phyloP scores from a whole-genome alignment of 2,113 vertebrate species.

The Monopterus albus region DNA sequence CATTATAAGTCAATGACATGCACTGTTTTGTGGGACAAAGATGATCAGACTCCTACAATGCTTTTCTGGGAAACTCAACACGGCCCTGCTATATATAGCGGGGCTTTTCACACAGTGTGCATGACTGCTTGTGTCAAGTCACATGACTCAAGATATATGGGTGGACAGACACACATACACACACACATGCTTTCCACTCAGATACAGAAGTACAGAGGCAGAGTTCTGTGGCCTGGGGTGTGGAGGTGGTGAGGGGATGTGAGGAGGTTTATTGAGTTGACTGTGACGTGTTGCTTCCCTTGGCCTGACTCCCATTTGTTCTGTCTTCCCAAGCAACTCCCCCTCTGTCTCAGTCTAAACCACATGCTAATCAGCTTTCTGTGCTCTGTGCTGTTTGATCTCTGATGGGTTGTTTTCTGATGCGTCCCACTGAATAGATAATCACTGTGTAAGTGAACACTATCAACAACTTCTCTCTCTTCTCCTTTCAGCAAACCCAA shows the following conservation, averaged over 20 bases:
- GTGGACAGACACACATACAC: slow-evolving; percentile 41
- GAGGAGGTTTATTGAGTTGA: slow-evolving; percentile 68
- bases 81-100: slow-evolving; percentile 76
- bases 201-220: slow-evolving; percentile 13
- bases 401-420: slow-evolving; percentile 48
- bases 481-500: not conserved
- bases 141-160: slow-evolving; percentile 77
- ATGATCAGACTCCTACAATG: slow-evolving; percentile 64
- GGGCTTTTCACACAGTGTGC: slow-evolving; percentile 73
- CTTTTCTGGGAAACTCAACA: slow-evolving; percentile 73
- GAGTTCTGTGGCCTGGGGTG: slow-evolving; percentile 21
- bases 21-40: slow-evolving; percentile 56
- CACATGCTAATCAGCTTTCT: slow-evolving; percentile 73
- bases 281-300: slow-evolving; percentile 71
- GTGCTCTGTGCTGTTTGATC: slow-evolving; percentile 63
- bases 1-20: slow-evolving; percentile 14
- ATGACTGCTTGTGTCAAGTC: slow-evolving; percentile 73
- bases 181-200: slow-evolving; percentile 12
- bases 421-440: slow-evolving; percentile 59
- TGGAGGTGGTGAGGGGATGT: slow-evolving; percentile 66
- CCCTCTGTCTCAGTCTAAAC: slow-evolving; percentile 62
- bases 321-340: slow-evolving; percentile 61
- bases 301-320: slow-evolving; percentile 72
- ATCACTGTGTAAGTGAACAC: slow-evolving; percentile 57
- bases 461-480: slow-evolving; percentile 46